Percentiles rank a stretch among this genome's conserved stretches.
Conservation (phyloP, 2,888 invertebrate species). For the Synanthedon formicaeformis region DNA sequence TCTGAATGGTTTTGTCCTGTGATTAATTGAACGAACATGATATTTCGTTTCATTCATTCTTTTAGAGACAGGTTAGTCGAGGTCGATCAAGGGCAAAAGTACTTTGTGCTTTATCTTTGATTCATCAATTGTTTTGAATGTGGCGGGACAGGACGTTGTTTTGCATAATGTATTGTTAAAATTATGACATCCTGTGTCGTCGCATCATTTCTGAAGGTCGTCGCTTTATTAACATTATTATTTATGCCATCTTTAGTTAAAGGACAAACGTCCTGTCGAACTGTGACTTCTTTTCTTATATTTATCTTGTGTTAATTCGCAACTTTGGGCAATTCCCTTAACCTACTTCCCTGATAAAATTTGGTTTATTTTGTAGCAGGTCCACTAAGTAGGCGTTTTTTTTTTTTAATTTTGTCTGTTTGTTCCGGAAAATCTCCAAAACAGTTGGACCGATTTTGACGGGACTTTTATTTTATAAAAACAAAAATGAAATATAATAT, state of each 20-base stretch:
- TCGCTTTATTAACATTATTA: neutral
- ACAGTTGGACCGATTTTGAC: too few species aligned
- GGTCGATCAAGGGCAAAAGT: neutral
- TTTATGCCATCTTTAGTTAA: neutral
- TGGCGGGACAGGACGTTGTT: neutral
- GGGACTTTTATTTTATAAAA: too few species aligned
- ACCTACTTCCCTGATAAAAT: too few species aligned
- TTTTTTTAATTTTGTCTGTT: too few species aligned
- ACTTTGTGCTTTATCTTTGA: neutral
- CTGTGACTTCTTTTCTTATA: too few species aligned
- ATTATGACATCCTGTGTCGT: slow-evolving; percentile 11
- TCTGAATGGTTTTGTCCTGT: neutral
- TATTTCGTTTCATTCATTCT: neutral
- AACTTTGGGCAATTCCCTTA: too few species aligned
- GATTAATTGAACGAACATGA: neutral
- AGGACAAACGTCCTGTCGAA: too few species aligned
- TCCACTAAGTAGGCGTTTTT: too few species aligned
- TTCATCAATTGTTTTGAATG: neutral
- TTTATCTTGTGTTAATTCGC: too few species aligned
- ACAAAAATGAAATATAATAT: too few species aligned
- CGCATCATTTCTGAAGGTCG: neutral
- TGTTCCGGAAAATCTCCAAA: too few species aligned
- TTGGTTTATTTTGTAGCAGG: too few species aligned
- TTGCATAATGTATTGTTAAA: slow-evolving; percentile 5
- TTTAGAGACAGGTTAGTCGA: neutral